phyloP scores from a whole-genome alignment of 2,113 vertebrate species.

The Colaptes auratus region DNA sequence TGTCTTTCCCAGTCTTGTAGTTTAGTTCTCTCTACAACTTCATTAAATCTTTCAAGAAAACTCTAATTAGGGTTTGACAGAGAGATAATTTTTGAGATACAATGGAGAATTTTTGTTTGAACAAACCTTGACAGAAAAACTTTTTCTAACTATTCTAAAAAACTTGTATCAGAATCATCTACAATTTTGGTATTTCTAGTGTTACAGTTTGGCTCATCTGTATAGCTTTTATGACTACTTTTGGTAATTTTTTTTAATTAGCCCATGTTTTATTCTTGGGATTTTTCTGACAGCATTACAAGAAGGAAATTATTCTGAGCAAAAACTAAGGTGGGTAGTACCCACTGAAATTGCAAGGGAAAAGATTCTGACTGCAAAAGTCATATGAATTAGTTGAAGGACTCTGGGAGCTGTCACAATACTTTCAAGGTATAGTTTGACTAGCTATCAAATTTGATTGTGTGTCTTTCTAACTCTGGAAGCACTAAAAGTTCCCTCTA shows the following conservation, averaged over 20 bases:
- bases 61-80: neutral
- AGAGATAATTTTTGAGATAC: neutral
- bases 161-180: neutral
- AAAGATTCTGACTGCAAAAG: neutral
- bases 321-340: neutral
- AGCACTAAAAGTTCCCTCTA: neutral
- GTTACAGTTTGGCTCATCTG: neutral
- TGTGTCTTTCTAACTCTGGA: neutral
- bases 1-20: neutral
- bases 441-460: neutral
- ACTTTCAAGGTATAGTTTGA: neutral
- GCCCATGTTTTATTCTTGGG: neutral
- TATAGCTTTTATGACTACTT: neutral
- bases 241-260: neutral
- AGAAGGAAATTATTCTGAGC: neutral
- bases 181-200: neutral
- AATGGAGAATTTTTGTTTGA: neutral
- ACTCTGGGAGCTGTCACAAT: neutral
- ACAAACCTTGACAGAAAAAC: neutral
- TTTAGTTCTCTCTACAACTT: neutral
- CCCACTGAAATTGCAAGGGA: neutral
- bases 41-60: neutral
- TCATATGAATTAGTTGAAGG: neutral
- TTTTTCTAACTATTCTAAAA: neutral
- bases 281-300: neutral